Evolutionary conservation across 2,888 invertebrate species (phyloP).

Genomic region (Philereme vetulata): DNA sequence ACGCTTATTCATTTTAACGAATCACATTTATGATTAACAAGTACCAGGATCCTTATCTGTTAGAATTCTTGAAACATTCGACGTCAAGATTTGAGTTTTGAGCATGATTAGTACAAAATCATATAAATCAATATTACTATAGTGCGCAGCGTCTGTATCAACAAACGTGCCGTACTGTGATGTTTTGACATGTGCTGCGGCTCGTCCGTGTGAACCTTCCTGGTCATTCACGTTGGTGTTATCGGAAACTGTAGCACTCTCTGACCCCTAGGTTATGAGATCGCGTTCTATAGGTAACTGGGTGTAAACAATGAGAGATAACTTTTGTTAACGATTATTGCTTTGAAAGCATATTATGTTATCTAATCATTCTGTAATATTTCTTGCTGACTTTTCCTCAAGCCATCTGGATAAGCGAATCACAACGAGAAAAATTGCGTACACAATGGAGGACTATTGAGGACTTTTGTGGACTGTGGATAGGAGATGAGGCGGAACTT

Average conservation of each 20-base stretch:
- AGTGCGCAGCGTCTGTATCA: slow-evolving; percentile 35
- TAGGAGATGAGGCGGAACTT: too few species aligned
- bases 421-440: too few species aligned
- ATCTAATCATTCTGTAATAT: not conserved
- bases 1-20: too few species aligned
- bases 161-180: slow-evolving; percentile 44
- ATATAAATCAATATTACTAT: slow-evolving; percentile 30
- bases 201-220: slow-evolving; percentile 48
- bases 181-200: slow-evolving; percentile 55
- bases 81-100: not conserved
- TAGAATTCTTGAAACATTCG: not conserved
- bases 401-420: too few species aligned
- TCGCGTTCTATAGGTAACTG: slow-evolving; percentile 46
- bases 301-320: slow-evolving; percentile 34
- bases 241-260: slow-evolving; percentile 52
- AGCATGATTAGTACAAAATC: slow-evolving; percentile 20
- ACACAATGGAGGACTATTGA: too few species aligned
- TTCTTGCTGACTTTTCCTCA: not conserved
- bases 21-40: too few species aligned
- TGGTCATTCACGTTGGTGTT: slow-evolving; percentile 50
- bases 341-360: not conserved
- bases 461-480: too few species aligned
- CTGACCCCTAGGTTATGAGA: slow-evolving; percentile 51
- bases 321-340: slow-evolving; percentile 1
- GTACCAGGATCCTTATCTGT: not conserved